A percentile compares a stretch with the other conserved stretches of the same genome.
Conservation (phyloP, 2,113 vertebrate species). For the Sylvia atricapilla region DNA sequence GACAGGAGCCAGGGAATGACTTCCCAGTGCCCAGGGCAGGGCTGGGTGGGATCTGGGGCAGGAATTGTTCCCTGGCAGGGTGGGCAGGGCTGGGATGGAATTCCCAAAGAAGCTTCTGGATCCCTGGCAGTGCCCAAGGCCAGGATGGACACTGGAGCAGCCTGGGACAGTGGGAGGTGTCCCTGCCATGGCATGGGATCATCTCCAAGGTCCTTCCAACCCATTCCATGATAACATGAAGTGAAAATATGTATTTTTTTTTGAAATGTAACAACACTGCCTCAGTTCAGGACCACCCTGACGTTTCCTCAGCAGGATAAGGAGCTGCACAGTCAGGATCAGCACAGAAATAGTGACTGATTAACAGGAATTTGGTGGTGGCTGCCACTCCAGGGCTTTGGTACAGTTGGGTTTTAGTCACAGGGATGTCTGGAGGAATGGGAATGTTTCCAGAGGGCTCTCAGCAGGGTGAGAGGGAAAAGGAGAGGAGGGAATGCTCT, state of each 20-base stretch:
- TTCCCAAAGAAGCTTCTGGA: not conserved
- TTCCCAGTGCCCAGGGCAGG: not conserved
- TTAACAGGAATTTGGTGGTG: not conserved
- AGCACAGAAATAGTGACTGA: not conserved
- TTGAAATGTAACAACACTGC: not conserved
- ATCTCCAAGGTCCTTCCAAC: not conserved
- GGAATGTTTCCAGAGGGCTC: not conserved
- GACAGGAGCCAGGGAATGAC: not conserved
- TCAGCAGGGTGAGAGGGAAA: not conserved
- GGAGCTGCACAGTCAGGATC: not conserved
- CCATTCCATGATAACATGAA: not conserved
- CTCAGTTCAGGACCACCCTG: not conserved
- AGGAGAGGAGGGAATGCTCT: not conserved
- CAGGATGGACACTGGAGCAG: not conserved
- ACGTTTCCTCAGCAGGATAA: not conserved
- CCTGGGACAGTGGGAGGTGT: not conserved
- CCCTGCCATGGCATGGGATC: not conserved
- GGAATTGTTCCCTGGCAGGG: not conserved
- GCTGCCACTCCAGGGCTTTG: not conserved
- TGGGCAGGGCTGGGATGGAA: not conserved
- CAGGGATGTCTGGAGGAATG: not conserved
- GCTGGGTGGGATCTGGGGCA: accelerated
- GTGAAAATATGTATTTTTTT: not conserved
- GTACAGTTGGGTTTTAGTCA: not conserved
- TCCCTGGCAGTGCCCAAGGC: not conserved